Evolutionary conservation across 37 sponge, comb jelly and placozoan genomes (phyloP), one percentile per base, ranked within the genome.

Genomic region (Axinella damicornis): DNA sequence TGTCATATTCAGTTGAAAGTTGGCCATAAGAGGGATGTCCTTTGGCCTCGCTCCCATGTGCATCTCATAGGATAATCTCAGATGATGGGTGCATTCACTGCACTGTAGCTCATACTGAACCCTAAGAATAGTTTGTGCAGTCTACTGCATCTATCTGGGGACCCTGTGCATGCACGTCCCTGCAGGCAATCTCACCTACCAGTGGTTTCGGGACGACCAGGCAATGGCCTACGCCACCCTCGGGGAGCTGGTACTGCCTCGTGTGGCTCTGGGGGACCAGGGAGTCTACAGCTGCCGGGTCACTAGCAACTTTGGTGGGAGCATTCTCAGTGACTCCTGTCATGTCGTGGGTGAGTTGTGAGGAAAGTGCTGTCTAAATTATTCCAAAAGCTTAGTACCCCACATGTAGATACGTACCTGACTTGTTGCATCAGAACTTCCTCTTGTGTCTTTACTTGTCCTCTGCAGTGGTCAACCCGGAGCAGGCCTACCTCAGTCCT

Each of bases 161-260:
- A 76, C n/a, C n/a, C n/a, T n/a, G n/a, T n/a, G n/a, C n/a, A n/a
- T n/a, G n/a, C n/a, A n/a, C n/a, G n/a, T 61, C n/a, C n/a, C n/a
- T 46, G 89, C 57, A 21, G 90, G 70, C 24, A 18, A 54, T 5
- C 73, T 94, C 55, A 17, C 18, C 52, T 92, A 92, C 75, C 95
- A 92, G 87, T 95, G 95, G 95, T 92, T 79, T 73, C 57, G 82
- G 31, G 80, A 95, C 35, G 76, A 79, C 30, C 20, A 65, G 32
- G 25, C 60, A 17, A 77, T 92, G 21, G 30, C 57, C 28, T 91
- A 88, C 46, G 83, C 80, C 0, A 83, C 69, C 0, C 13, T 57
- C 15, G 57, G 27, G 9, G 90, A 84, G 22, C 53, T 95, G 28
- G 41, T 63, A 0, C 59, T 95, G 19, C 34, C 73, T 0, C 62